Conservation (phyloP, 2,797 vertebrate genomes). For the Sebastes alutus region DNA sequence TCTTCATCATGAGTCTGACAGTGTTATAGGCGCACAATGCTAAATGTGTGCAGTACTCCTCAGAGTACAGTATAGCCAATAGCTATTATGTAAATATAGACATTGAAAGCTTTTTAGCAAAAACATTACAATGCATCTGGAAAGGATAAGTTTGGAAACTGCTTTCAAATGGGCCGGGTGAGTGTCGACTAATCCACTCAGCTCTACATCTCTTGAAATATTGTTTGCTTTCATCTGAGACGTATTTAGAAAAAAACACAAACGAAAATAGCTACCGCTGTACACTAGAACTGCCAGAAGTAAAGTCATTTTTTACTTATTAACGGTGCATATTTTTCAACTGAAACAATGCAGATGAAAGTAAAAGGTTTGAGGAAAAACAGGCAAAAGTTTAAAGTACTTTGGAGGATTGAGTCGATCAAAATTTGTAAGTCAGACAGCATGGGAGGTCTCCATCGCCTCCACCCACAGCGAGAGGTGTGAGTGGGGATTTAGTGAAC, state of each 20-base stretch:
- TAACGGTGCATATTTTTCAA: slow-evolving; percentile 23
- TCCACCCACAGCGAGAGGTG: slow-evolving; percentile 68
- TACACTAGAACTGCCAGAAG: neutral
- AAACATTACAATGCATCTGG: neutral
- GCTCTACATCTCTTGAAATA: neutral
- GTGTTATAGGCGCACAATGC: neutral
- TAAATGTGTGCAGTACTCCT: neutral
- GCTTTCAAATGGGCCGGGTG: neutral
- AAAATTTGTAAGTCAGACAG: slow-evolving; percentile 52
- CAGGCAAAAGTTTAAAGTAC: slow-evolving; percentile 59
- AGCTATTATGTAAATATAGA: neutral
- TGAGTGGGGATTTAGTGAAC: slow-evolving; percentile 73
- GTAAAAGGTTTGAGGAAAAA: slow-evolving; percentile 49
- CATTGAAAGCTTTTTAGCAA: neutral
- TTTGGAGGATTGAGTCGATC: slow-evolving; percentile 55
- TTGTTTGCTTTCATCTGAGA: slow-evolving; percentile 34
- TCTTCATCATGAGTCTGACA: neutral
- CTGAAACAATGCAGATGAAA: slow-evolving; percentile 53
- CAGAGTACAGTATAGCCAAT: neutral
- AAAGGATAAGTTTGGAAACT: neutral
- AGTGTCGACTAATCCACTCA: slow-evolving; percentile 10
- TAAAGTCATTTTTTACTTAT: slow-evolving; percentile 6
- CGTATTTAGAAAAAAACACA: slow-evolving; percentile 25
- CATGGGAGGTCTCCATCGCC: slow-evolving; percentile 75
- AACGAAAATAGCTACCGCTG: neutral